Conservation (phyloP, 2,797 vertebrate species). For the Coregonus sp. region DNA sequence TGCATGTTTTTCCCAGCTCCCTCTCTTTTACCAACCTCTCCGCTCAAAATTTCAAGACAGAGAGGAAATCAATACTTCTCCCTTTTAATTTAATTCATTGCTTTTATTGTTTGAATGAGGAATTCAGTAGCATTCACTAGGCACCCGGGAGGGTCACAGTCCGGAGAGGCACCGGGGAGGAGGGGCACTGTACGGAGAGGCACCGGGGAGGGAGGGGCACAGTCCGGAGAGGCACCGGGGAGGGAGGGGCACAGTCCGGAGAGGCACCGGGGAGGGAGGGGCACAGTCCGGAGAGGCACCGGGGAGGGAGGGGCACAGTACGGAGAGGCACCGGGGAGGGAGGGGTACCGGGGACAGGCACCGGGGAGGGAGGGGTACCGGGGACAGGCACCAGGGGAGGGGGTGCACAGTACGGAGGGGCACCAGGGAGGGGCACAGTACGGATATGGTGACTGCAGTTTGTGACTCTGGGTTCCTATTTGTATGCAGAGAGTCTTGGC, state of each 20-base stretch:
- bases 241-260: no score
- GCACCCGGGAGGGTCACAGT: neutral
- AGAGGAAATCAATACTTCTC: slow-evolving; percentile 46
- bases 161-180: neutral
- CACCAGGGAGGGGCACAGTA: no score
- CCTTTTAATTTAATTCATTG: slow-evolving; percentile 45
- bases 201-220: no score
- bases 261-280: no score
- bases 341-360: no score
- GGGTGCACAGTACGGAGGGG: no score
- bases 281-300: no score
- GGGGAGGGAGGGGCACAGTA: no score
- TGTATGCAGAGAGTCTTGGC: slow-evolving; percentile 52
- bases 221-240: neutral
- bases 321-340: no score
- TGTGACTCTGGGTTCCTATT: slow-evolving; percentile 44
- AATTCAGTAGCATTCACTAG: neutral
- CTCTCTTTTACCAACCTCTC: slow-evolving; percentile 11
- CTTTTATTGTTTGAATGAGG: neutral
- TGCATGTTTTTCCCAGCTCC: slow-evolving; percentile 32
- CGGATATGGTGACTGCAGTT: neutral
- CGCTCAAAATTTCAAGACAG: slow-evolving; percentile 57
- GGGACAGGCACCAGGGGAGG: no score
- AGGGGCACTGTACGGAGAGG: no score
- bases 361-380: no score